Base-by-base conservation (phyloP, 2,888 invertebrate species). In the Drosophila percnosoma region DNA sequence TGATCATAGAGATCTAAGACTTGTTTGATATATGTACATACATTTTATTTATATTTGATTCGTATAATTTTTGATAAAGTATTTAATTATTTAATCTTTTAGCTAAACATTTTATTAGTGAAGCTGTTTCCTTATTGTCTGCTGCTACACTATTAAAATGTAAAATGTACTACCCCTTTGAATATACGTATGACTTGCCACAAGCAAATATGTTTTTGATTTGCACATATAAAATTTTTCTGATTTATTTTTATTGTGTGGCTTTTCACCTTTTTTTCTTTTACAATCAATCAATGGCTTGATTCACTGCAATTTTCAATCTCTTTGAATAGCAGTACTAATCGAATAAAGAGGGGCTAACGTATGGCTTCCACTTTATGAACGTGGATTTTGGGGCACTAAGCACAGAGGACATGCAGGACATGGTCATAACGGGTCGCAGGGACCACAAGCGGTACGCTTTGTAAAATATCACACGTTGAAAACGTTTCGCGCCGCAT, bases 401-500 rank as follows among this genome's bases (percentile, higher is more conserved):
- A 24, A 52, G 54, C 31, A 24, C 34, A 33, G 55, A 53, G 62
- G 57, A 57, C 62, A 57, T 59, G 38, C 24, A 48, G 40, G 27
- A 24, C 36, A n/a, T 36, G n/a, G 34, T 21, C 34, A 29, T 31
- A 2, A 27, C 1, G 24, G 29, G 45, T 13, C 18, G 18, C 29
- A 24, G 29, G 53, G 21, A 24, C 24, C 38, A 29, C 11, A 58
- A 67, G 54, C 48, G 53, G 61, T 57, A 62, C 18, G 45, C 51
- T 53, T 49, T 73, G 71, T 74, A 79, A 84, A 88, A 84, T 90
- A 84, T 85, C 68, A 79, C 83, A 73, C 73, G 75, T 68, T 89
- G 79, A 57, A 78, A 89, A 75, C 88, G 83, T 72, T 87, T 76
- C 68, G 74, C 65, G 83, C 75, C 83, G 86, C 83, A 89, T 84